Percentiles rank a stretch among this genome's conserved stretches.
These are phyloP conservation scores for Drosophila ananassae DNA, from an alignment of 1,140 invertebrate genomes.

Conservation along the genomic window DNA sequence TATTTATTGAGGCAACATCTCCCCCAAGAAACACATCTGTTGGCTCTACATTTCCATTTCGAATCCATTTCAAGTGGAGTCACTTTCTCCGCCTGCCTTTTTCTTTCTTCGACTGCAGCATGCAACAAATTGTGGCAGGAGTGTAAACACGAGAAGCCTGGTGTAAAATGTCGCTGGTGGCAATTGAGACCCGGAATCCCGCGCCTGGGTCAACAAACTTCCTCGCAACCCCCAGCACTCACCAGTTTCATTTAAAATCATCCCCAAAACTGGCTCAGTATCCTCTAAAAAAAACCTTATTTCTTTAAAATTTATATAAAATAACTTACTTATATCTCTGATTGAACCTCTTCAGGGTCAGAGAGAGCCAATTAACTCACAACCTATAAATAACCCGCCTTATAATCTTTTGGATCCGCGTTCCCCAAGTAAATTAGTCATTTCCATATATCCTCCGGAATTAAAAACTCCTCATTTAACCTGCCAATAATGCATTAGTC, in stretches of 20 bases:
- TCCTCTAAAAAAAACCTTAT: neutral
- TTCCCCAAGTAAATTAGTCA: slow-evolving; percentile 38
- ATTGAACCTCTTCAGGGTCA: slow-evolving; percentile 5
- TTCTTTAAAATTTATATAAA: neutral
- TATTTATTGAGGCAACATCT: slow-evolving; percentile 40
- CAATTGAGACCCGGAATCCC: slow-evolving; percentile 55
- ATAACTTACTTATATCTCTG: neutral
- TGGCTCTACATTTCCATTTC: slow-evolving; percentile 74
- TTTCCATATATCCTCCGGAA: slow-evolving; percentile 9
- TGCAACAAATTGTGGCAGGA: slow-evolving; percentile 50
- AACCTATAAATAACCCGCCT: slow-evolving; percentile 13
- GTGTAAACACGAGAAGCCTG: slow-evolving; percentile 70
- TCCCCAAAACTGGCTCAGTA: slow-evolving; percentile 24
- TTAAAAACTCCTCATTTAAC: slow-evolving; percentile 24
- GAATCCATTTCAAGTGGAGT: slow-evolving; percentile 73
- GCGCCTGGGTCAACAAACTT: slow-evolving; percentile 73
- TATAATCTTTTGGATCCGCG: slow-evolving; percentile 6
- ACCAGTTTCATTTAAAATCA: slow-evolving; percentile 9
- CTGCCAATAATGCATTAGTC: slow-evolving; percentile 9
- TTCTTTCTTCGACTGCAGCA: slow-evolving; percentile 8
- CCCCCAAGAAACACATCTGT: slow-evolving; percentile 55
- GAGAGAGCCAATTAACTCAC: neutral
- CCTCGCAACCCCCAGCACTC: slow-evolving; percentile 7
- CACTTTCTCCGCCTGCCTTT: slow-evolving; percentile 51
- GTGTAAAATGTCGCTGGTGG: slow-evolving; percentile 75